Evolutionary conservation across 1,140 invertebrate species (phyloP).

Genomic region (Tenebrio molitor): DNA sequence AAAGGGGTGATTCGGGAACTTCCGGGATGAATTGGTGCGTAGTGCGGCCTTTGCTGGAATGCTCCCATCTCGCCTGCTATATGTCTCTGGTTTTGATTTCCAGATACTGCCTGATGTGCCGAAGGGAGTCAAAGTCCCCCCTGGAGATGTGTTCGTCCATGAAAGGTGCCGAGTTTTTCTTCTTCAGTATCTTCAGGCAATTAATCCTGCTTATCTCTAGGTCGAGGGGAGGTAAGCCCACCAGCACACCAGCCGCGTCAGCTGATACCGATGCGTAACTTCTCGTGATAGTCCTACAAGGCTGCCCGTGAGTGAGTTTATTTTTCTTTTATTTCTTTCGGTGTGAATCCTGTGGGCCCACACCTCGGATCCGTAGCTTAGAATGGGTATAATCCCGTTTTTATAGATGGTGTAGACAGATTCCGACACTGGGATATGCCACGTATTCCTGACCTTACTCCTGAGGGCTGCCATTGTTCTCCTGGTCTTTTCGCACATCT

Average conservation of each 20-base stretch:
- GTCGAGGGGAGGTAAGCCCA: neutral
- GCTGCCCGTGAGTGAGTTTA: too few relatives aligned
- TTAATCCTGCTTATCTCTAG: neutral
- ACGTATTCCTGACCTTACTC: too few relatives aligned
- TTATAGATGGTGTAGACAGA: too few relatives aligned
- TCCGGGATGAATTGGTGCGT: neutral
- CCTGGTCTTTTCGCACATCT: too few relatives aligned
- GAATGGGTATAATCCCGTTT: too few relatives aligned
- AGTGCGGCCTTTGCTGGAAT: neutral
- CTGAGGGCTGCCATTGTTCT: too few relatives aligned
- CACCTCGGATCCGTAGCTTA: too few relatives aligned
- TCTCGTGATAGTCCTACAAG: too few relatives aligned
- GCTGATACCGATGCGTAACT: neutral
- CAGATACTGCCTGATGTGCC: neutral
- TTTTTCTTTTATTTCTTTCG: too few relatives aligned
- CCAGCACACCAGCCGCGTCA: neutral
- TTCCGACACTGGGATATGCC: too few relatives aligned
- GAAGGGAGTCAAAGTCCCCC: neutral
- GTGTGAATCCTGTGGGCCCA: too few relatives aligned
- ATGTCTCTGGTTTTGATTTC: neutral
- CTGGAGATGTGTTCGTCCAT: neutral
- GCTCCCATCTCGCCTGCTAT: neutral
- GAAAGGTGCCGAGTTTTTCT: neutral
- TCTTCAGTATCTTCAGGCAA: neutral
- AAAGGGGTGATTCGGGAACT: neutral